These are phyloP conservation scores for Seira ritae DNA, from an alignment of 2,888 invertebrate genomes.

Conservation along the genomic window DNA sequence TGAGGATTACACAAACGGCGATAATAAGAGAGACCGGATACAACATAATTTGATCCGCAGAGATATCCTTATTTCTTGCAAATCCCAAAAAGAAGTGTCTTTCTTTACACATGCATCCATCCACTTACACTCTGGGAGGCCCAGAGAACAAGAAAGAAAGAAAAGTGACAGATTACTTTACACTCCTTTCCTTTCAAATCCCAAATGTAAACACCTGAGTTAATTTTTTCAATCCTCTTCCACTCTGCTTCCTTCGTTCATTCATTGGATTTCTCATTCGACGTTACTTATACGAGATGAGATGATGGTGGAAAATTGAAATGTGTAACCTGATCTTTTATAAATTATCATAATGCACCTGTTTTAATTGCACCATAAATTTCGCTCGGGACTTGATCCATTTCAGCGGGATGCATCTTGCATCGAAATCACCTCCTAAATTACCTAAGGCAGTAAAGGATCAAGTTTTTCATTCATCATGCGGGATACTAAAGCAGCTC, in stretches of 20 bases:
- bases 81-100: neutral
- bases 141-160: neutral
- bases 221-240: neutral
- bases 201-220: slow-evolving; percentile 15
- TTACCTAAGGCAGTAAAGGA: neutral
- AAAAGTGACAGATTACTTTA: neutral
- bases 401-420: slow-evolving; percentile 3
- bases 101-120: too few relatives aligned
- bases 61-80: neutral
- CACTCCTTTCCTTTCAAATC: neutral
- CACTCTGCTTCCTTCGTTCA: neutral
- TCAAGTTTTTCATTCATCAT: neutral
- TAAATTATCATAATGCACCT: slow-evolving; percentile 14
- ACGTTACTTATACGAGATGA: neutral
- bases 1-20: neutral
- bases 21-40: neutral
- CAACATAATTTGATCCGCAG: neutral
- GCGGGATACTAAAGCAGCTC: neutral
- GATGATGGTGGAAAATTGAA: neutral
- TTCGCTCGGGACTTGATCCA: slow-evolving; percentile 1
- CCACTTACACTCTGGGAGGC: neutral
- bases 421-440: neutral
- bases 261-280: too few relatives aligned
- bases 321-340: slow-evolving; percentile 8
- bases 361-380: neutral